Percentiles rank a stretch among this genome's conserved stretches.
These are phyloP conservation scores for Meloidogyne chitwoodi DNA, from an alignment of 1,140 invertebrate genomes.

Conservation along the genomic window DNA sequence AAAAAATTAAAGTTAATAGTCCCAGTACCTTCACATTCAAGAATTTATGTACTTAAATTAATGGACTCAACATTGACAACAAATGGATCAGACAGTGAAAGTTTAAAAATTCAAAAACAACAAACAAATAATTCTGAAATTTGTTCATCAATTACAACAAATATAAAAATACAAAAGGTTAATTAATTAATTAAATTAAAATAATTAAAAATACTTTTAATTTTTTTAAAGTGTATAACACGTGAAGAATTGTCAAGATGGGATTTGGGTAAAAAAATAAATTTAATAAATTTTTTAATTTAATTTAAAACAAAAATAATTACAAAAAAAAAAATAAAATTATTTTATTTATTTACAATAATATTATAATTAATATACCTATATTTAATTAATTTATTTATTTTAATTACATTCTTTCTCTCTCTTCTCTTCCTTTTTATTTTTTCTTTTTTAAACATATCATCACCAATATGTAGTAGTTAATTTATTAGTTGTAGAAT, in stretches of 20 bases:
- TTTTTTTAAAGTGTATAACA: conserved; percentile 21
- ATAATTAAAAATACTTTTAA: no score
- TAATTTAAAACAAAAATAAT: background rate
- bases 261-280: conserved; percentile 18
- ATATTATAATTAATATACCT: no score
- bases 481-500: no score
- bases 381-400: no score
- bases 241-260: conserved; percentile 24
- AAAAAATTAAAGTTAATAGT: background rate
- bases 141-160: background rate
- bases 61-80: background rate
- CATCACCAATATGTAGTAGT: no score
- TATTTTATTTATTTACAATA: no score
- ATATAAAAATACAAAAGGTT: conserved; percentile 16
- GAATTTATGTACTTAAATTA: conserved; percentile 12
- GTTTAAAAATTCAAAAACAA: background rate
- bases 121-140: background rate
- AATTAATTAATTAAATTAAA: no score
- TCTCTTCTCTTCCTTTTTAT: no score
- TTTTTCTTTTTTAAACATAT: no score
- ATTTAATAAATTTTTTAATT: background rate
- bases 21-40: conserved; percentile 19
- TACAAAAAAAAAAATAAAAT: no score
- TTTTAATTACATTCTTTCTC: no score
- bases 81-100: background rate